phyloP scores from a whole-genome alignment of 2,797 vertebrate species.

The Propithecus perrieri region DNA sequence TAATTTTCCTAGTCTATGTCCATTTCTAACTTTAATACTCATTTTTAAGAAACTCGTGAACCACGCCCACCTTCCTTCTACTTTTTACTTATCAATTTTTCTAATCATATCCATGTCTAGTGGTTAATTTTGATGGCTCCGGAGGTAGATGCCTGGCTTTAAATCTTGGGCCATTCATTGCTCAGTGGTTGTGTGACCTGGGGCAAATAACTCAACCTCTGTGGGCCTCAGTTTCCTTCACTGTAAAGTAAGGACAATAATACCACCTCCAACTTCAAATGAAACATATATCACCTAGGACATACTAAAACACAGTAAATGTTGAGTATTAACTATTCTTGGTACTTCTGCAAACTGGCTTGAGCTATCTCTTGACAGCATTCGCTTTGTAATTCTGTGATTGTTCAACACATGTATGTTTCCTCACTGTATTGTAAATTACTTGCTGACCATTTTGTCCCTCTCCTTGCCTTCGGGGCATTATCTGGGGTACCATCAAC shows the following conservation, averaged over 20 bases:
- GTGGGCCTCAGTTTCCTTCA: neutral
- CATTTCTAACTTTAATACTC: neutral
- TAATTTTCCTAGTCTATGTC: neutral
- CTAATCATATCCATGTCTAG: too few relatives aligned
- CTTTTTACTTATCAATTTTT: neutral
- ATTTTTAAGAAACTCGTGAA: neutral
- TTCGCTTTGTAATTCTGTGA: neutral
- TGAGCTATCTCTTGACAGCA: neutral
- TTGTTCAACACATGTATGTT: accelerated
- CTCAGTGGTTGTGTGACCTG: neutral
- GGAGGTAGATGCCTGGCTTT: neutral
- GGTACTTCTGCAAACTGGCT: neutral
- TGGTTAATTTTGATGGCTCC: neutral
- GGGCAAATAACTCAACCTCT: neutral
- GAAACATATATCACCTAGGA: neutral
- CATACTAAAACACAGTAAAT: neutral
- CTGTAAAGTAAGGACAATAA: neutral
- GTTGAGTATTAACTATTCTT: accelerated
- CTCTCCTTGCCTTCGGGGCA: neutral
- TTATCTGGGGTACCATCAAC: neutral
- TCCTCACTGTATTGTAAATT: neutral
- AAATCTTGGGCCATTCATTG: neutral
- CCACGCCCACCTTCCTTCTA: neutral
- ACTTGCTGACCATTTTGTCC: neutral
- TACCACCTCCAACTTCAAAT: neutral